These are phyloP conservation scores for Trichomycterus rosablanca DNA, from an alignment of 2,113 vertebrate genomes.

Conservation along the genomic window DNA sequence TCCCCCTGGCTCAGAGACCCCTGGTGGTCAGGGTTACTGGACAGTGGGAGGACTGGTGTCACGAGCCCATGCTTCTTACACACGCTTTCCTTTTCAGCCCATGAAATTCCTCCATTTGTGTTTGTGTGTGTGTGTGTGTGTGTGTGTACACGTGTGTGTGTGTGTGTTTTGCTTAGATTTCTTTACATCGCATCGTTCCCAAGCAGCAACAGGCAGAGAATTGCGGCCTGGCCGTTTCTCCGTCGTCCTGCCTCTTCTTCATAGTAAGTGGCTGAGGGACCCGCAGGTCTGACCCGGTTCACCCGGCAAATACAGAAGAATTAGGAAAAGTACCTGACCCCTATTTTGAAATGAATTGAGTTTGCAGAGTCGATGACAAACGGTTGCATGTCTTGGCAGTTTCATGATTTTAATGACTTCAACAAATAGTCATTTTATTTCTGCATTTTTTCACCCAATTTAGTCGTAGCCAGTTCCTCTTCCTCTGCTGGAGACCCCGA, in stretches of 20 bases:
- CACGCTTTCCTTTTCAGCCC: constrained; percentile 48
- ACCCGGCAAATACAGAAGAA: constrained; percentile 20
- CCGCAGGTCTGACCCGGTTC: constrained; percentile 34
- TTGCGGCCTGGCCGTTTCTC: constrained; percentile 51
- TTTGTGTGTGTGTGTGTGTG: constrained; percentile 48
- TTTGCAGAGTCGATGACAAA: too few species aligned
- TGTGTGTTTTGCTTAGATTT: constrained; percentile 58
- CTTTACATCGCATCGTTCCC: constrained; percentile 56
- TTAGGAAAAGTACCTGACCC: too few species aligned
- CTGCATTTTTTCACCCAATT: too few species aligned
- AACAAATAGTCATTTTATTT: too few species aligned
- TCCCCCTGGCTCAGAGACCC: constrained; percentile 23
- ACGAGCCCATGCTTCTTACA: constrained; percentile 44
- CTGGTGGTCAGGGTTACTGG: constrained; percentile 19
- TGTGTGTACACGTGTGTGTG: constrained; percentile 48
- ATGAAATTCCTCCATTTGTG: constrained; percentile 49
- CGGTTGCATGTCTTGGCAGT: too few species aligned
- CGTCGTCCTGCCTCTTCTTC: constrained; percentile 58
- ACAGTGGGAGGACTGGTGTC: constrained; percentile 27
- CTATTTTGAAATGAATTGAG: too few species aligned
- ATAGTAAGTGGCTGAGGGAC: constrained; percentile 56
- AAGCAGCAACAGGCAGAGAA: constrained; percentile 55
- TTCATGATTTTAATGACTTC: too few species aligned
- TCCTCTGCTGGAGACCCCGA: too few species aligned
- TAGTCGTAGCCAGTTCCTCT: too few species aligned